Base-by-base conservation (phyloP, 1,140 invertebrate species). In the Zaprionus ornatus region DNA sequence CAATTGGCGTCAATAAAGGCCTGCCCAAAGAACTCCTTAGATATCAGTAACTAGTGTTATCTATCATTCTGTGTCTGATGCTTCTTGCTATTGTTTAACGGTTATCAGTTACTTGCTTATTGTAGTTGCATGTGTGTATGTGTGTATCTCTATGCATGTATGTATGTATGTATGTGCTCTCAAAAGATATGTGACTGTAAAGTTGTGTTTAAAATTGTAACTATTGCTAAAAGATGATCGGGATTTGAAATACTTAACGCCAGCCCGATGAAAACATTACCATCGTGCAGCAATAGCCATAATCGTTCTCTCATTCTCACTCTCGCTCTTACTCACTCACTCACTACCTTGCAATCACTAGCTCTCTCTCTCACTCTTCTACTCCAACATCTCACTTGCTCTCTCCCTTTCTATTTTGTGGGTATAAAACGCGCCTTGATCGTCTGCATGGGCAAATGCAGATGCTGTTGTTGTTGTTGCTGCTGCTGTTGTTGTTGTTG, bases 341-440 rank as follows among this genome's bases (percentile, higher is more conserved):
- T 54, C 9, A 12, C n/a, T 54, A 9, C 10, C 52, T 57, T 29
- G 29, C 12, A 35, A 48, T 70, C 17, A 29, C 63, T 55, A 29
- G 32, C 48, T 52, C 63, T 15, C 25, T 57, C 29, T n/a, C 13
- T n/a, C 4, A 12, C 45, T 10, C 19, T 21, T 23, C 19, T 23
- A 19, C 29, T 21, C 32, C 27, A 23, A 19, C 56, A 23, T 13
- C 13, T 48, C 27, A 52, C 48, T 61, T 27, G n/a, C 21, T 55
- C 25, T 25, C 19, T 35, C 27, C 5, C 50, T 42, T 63, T 56
- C 71, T 91, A 91, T 82, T 91, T 91, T 65, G 86, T 91, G 81
- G 87, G 91, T 92, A 92, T 92, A 35, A 87, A 92, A 50, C 91
- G 91, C 67, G 86, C 80, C 71, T 92, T 92, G 56, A 91, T 80